A percentile compares a stretch with the other conserved stretches of the same genome.
Evolutionary conservation across 2,113 vertebrate species (phyloP).

Genomic region (Rhombomys opimus): DNA sequence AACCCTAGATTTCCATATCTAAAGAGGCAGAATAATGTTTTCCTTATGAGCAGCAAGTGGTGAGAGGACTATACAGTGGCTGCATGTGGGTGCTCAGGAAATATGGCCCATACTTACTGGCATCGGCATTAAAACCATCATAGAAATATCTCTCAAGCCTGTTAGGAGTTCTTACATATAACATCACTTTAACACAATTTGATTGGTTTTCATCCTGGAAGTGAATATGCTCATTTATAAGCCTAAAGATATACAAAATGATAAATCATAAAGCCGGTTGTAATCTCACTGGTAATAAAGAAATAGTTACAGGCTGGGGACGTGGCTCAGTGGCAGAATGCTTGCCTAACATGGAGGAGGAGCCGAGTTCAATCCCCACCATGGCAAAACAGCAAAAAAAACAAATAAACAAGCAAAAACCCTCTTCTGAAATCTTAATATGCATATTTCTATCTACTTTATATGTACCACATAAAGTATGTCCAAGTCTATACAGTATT

Average conservation of each 20-base stretch:
- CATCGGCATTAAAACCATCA: neutral
- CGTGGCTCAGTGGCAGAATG: neutral
- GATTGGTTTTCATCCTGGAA: slow-evolving; percentile 25
- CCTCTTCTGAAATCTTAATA: neutral
- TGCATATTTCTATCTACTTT: neutral
- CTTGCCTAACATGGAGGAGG: neutral
- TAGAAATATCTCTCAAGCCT: neutral
- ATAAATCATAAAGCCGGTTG: neutral
- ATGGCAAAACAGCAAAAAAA: neutral
- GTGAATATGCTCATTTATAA: slow-evolving; percentile 16
- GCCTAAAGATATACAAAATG: slow-evolving; percentile 11
- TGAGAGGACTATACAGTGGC: neutral
- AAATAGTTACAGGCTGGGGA: neutral
- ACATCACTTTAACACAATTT: neutral
- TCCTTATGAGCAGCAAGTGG: neutral
- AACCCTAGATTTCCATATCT: neutral
- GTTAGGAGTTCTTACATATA: neutral
- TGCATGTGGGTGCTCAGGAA: neutral
- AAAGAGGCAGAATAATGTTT: neutral
- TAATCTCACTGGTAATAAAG: neutral
- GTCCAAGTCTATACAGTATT: neutral
- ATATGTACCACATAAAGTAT: neutral
- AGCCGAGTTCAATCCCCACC: neutral
- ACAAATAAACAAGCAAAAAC: neutral
- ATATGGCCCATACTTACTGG: neutral